Evolutionary conservation across 2,113 vertebrate genomes (phyloP).

Genomic region (Megaceryle torquata): DNA sequence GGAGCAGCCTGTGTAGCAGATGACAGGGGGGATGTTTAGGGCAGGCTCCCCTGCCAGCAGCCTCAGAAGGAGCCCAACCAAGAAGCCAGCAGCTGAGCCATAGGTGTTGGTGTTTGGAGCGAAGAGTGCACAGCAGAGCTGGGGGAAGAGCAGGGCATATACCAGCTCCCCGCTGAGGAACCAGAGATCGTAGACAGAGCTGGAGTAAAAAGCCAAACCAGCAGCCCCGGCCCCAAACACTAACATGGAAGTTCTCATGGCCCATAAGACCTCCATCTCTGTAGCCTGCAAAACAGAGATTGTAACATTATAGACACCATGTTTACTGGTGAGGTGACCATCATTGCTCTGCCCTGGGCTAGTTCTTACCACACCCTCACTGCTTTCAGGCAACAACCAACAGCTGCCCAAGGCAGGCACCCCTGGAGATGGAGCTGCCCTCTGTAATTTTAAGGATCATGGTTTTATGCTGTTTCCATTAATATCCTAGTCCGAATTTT

Average conservation of each 20-base stretch:
- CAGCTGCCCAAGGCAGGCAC: background rate
- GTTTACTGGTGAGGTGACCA: background rate
- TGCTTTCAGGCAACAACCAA: background rate
- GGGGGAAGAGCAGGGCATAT: conserved; percentile 82
- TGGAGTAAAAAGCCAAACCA: conserved; percentile 75
- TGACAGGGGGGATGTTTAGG: conserved; percentile 57
- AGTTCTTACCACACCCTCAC: background rate
- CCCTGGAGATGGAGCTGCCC: background rate
- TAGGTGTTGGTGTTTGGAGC: conserved; percentile 74
- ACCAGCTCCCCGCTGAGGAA: conserved; percentile 83
- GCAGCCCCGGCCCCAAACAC: conserved; percentile 73
- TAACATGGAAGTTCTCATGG: conserved; percentile 78
- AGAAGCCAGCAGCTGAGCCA: conserved; percentile 71
- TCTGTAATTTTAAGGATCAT: background rate
- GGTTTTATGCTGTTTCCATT: background rate
- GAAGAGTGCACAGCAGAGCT: conserved; percentile 82
- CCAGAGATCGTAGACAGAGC: conserved; percentile 82
- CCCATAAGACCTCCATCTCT: conserved; percentile 79
- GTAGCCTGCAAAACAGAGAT: conserved; percentile 71
- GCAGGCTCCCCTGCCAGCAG: conserved; percentile 76
- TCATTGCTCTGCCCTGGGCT: background rate
- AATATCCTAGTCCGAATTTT: background rate
- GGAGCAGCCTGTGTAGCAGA: conserved; percentile 75
- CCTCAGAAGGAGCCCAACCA: conserved; percentile 72
- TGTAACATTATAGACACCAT: background rate